Conservation (phyloP, 2,888 invertebrate species). For the Thera obeliscata region DNA sequence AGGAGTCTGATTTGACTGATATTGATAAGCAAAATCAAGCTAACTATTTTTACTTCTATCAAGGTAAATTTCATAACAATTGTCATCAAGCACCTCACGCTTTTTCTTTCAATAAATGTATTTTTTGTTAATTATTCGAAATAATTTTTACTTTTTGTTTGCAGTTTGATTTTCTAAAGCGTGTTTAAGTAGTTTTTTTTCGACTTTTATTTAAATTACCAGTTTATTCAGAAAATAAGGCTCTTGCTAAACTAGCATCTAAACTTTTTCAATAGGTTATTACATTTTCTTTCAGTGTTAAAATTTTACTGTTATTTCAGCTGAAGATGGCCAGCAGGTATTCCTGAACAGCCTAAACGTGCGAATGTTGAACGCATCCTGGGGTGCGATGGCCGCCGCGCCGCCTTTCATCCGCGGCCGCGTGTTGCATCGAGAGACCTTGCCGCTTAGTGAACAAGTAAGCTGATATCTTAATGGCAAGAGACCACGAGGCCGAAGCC, state of each 20-base stretch:
- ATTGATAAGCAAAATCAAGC: conserved; percentile 74
- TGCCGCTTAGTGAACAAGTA: conserved; percentile 89
- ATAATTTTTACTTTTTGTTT: too few relatives aligned
- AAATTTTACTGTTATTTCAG: conserved; percentile 66
- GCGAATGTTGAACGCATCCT: conserved; percentile 93
- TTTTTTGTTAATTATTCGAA: too few relatives aligned
- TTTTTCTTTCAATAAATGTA: too few relatives aligned
- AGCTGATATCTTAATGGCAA: not conserved
- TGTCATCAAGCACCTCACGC: too few relatives aligned
- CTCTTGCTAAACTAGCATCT: too few relatives aligned
- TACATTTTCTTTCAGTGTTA: not conserved
- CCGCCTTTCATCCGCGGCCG: conserved; percentile 90
- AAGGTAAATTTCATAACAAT: conserved; percentile 82
- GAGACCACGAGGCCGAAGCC: too few relatives aligned
- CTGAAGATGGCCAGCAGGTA: conserved; percentile 95
- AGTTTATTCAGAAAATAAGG: too few relatives aligned
- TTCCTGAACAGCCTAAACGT: conserved; percentile 96
- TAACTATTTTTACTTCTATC: conserved; percentile 92
- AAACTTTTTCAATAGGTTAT: too few relatives aligned
- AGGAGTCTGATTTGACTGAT: conserved; percentile 54
- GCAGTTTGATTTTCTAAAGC: too few relatives aligned
- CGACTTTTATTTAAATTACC: too few relatives aligned
- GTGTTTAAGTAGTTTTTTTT: too few relatives aligned
- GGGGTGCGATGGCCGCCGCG: conserved; percentile 91
- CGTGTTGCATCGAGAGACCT: conserved; percentile 94